A percentile compares a stretch with the other conserved stretches of the same genome.
Conservation (phyloP, 2,888 invertebrate genomes). For the Cyrtodaria siliqua region DNA sequence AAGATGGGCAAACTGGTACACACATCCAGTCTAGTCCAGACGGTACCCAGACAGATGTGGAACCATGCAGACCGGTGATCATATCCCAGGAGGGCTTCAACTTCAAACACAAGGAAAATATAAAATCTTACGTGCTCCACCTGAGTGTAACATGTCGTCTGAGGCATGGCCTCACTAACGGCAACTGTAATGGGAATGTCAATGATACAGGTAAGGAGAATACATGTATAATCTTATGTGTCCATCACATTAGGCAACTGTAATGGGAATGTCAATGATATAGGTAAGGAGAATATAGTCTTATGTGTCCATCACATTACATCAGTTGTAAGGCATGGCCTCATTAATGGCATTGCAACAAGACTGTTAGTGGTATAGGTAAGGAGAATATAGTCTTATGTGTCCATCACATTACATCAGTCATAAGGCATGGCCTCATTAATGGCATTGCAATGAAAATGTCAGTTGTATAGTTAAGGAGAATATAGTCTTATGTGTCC, state of each 20-base stretch:
- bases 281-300: conserved; percentile 7
- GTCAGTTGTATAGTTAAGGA: too few relatives aligned
- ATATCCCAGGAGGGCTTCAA: conserved; percentile 95
- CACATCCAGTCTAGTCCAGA: conserved; percentile 85
- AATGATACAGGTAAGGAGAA: conserved; percentile 19
- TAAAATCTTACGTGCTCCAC: conserved; percentile 93
- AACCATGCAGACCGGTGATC: conserved; percentile 89
- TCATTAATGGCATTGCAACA: conserved; percentile 80
- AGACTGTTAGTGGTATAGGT: conserved; percentile 59
- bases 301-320: conserved; percentile 23
- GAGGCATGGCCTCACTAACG: conserved; percentile 68
- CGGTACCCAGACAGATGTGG: conserved; percentile 51
- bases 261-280: conserved; percentile 74
- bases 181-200: conserved; percentile 78
- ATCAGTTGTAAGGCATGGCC: too few relatives aligned
- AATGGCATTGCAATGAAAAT: too few relatives aligned
- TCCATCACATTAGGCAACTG: conserved; percentile 64
- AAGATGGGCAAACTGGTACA: conserved; percentile 14
- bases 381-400: too few relatives aligned
- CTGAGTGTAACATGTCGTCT: conserved; percentile 89
- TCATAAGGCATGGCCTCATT: too few relatives aligned
- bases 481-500: too few relatives aligned
- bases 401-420: too few relatives aligned
- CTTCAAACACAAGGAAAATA: conserved; percentile 92
- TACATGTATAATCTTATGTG: neutral